Conservation (phyloP, 2,113 vertebrate genomes). For the Cheirogaleus medius region DNA sequence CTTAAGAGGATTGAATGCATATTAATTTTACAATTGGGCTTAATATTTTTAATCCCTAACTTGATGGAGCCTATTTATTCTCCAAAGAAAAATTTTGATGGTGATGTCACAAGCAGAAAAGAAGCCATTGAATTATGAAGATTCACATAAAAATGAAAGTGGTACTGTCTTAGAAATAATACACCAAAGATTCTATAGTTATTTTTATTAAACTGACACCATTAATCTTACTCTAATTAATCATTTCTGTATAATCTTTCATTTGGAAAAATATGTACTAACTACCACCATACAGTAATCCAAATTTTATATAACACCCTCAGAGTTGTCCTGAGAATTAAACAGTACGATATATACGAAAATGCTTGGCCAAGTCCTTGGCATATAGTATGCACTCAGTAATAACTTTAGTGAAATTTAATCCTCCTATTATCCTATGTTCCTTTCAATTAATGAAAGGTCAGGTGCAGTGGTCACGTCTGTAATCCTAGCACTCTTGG, state of each 20-base stretch:
- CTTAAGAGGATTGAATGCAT: conserved; percentile 21
- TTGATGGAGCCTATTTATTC: conserved; percentile 27
- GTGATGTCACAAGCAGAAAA: not conserved
- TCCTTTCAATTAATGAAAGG: conserved; percentile 44
- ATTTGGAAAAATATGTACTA: conserved; percentile 31
- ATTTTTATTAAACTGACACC: conserved; percentile 53
- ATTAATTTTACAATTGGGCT: not conserved
- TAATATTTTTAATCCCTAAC: conserved; percentile 39
- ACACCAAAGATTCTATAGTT: conserved; percentile 36
- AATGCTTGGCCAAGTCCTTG: not conserved
- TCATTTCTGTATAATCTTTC: conserved; percentile 35
- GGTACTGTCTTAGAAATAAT: not conserved
- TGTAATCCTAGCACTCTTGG: too few relatives aligned
- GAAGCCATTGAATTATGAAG: conserved; percentile 36
- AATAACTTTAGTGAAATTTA: not conserved
- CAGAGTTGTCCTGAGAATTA: conserved; percentile 16
- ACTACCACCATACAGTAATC: conserved; percentile 38
- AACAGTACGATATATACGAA: conserved; percentile 22
- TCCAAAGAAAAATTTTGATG: conserved; percentile 23
- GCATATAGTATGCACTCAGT: not conserved
- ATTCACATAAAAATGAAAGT: conserved; percentile 57
- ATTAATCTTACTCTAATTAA: conserved; percentile 44
- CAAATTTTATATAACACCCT: conserved; percentile 42
- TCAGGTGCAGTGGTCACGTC: too few relatives aligned
- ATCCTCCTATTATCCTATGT: not conserved